A percentile compares a stretch with the other conserved stretches of the same genome.
These are phyloP conservation scores for Automeris io DNA, from an alignment of 2,888 invertebrate species.

Conservation along the genomic window DNA sequence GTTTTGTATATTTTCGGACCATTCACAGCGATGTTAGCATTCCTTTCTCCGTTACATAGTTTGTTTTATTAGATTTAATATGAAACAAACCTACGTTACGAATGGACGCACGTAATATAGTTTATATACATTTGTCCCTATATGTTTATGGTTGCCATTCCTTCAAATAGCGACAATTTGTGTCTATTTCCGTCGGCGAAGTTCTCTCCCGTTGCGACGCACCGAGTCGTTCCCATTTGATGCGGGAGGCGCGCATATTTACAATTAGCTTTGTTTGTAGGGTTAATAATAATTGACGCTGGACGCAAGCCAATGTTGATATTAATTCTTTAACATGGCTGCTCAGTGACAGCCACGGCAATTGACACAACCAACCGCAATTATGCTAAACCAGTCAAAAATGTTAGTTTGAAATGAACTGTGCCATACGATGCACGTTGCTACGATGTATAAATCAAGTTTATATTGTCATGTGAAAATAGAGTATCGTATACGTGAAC, in stretches of 20 bases:
- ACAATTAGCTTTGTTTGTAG: constrained; percentile 68
- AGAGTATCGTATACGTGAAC: constrained; percentile 37
- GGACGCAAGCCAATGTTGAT: constrained; percentile 54
- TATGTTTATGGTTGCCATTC: constrained; percentile 37
- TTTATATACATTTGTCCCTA: no score
- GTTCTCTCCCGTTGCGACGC: constrained; percentile 59
- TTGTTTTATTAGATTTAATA: no score
- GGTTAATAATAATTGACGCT: constrained; percentile 59
- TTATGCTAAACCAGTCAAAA: constrained; percentile 58
- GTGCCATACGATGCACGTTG: constrained; percentile 55
- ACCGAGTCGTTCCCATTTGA: constrained; percentile 57
- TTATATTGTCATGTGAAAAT: constrained; percentile 51
- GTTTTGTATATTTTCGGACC: constrained; percentile 46
- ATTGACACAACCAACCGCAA: constrained; percentile 53
- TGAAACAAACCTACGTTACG: no score
- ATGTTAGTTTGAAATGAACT: constrained; percentile 60
- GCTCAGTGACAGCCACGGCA: constrained; percentile 46
- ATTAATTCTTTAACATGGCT: constrained; percentile 54
- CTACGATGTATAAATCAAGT: constrained; percentile 60
- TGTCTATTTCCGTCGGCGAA: constrained; percentile 67
- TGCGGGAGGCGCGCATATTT: constrained; percentile 65
- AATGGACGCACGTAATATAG: no score
- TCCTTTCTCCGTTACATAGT: not conserved
- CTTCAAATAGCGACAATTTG: constrained; percentile 58
- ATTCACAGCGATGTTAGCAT: constrained; percentile 20